These are phyloP conservation scores for Drosophila ezoana DNA, from an alignment of 2,888 invertebrate genomes.

Conservation along the genomic window DNA sequence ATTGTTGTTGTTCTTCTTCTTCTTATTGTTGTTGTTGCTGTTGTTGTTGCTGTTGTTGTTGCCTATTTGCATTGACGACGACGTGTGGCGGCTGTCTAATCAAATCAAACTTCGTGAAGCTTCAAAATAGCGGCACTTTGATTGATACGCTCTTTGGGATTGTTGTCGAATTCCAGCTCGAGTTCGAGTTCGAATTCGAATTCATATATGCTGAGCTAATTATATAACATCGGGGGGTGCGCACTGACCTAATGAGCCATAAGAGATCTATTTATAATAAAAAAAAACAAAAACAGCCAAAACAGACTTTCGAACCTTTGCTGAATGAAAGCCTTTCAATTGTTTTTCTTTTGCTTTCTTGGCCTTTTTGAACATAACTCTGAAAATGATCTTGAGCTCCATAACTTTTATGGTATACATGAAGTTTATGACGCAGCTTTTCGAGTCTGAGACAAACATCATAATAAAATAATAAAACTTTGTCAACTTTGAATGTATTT, in stretches of 20 bases:
- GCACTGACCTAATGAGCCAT: conserved; percentile 69
- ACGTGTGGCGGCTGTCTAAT: conserved; percentile 77
- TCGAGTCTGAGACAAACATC: conserved; percentile 27
- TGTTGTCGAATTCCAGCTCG: conserved; percentile 6
- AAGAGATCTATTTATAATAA: conserved; percentile 52
- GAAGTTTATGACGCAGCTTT: conserved; percentile 38
- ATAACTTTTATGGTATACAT: conserved; percentile 45
- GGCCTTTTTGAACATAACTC: conserved; percentile 7
- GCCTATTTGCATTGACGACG: conserved; percentile 60
- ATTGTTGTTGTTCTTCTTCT: conserved; percentile 44
- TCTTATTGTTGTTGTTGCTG: conserved; percentile 18
- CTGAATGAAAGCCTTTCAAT: conserved; percentile 64
- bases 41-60: conserved; percentile 14
- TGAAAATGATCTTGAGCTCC: conserved; percentile 30
- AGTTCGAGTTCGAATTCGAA: background rate
- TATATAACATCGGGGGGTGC: conserved; percentile 60
- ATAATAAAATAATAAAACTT: conserved; percentile 69
- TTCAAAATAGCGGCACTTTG: conserved; percentile 74
- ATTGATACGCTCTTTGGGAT: conserved; percentile 56
- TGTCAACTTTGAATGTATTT: no score
- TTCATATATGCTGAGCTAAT: conserved; percentile 56
- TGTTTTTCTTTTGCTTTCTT: conserved; percentile 32
- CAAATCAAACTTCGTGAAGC: conserved; percentile 62
- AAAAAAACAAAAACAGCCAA: conserved; percentile 9
- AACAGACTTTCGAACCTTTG: conserved; percentile 43